Conservation (phyloP, 2,888 invertebrate species). For the Hirtodrosophila cameraria region DNA sequence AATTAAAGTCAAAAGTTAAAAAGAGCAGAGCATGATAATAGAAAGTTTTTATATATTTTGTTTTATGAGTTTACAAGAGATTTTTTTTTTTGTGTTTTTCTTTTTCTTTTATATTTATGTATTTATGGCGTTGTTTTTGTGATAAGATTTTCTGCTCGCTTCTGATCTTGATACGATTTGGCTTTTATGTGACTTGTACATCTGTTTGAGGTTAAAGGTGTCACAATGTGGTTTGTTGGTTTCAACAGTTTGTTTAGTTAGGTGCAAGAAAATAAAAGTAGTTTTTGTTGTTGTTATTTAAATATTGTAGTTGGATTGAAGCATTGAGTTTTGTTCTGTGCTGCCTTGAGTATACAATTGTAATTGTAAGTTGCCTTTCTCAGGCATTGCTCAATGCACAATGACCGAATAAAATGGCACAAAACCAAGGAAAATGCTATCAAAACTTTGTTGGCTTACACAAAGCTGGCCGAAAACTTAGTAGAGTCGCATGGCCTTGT, state of each 20-base stretch:
- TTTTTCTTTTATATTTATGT: conserved; percentile 40
- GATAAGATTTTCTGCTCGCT: conserved; percentile 29
- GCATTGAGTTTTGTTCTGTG: too few relatives aligned
- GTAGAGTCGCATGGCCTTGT: conserved; percentile 36
- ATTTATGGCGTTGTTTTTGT: conserved; percentile 42
- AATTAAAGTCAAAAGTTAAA: conserved; percentile 87
- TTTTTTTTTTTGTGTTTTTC: conserved; percentile 43
- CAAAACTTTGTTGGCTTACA: conserved; percentile 63
- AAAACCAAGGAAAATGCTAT: conserved; percentile 51
- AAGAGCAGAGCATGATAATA: conserved; percentile 81
- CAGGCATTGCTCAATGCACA: conserved; percentile 9
- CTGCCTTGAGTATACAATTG: too few relatives aligned
- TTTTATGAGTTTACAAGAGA: conserved; percentile 68
- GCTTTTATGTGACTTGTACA: conserved; percentile 45
- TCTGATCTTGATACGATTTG: conserved; percentile 36
- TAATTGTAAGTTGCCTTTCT: conserved; percentile 34
- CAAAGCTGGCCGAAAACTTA: conserved; percentile 15
- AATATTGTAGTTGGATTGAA: too few relatives aligned
- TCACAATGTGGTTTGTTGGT: too few relatives aligned
- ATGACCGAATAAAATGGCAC: conserved; percentile 44
- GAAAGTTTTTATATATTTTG: conserved; percentile 73
- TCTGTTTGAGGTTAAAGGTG: not conserved
- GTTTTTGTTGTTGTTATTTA: too few relatives aligned
- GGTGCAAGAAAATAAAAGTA: not conserved
- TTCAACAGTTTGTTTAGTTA: too few relatives aligned